A percentile compares a stretch with the other conserved stretches of the same genome.
Evolutionary conservation across 2,888 invertebrate species (phyloP).

Genomic region (Deroplatys truncata): DNA sequence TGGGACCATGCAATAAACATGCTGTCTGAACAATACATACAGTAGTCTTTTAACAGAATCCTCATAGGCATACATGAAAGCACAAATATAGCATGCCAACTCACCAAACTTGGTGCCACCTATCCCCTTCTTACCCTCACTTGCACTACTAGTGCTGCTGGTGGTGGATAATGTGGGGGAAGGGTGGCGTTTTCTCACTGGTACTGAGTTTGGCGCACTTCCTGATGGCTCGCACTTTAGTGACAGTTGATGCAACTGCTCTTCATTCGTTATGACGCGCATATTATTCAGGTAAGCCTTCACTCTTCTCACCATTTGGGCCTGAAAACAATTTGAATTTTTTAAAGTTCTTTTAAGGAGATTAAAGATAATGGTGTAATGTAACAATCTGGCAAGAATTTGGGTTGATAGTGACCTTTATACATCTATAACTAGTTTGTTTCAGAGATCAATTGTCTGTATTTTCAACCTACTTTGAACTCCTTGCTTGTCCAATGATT

Average conservation of each 20-base stretch:
- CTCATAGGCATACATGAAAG: too few species aligned
- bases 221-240: slow-evolving; percentile 78
- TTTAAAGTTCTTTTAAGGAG: too few species aligned
- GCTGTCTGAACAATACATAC: too few species aligned
- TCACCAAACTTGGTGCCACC: slow-evolving; percentile 45
- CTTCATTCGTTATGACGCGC: slow-evolving; percentile 89
- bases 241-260: slow-evolving; percentile 82
- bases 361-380: too few species aligned
- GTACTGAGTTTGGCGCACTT: slow-evolving; percentile 48
- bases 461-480: too few species aligned
- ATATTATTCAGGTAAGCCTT: slow-evolving; percentile 92
- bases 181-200: slow-evolving; percentile 75
- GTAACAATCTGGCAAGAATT: too few species aligned
- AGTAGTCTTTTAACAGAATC: too few species aligned
- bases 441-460: too few species aligned
- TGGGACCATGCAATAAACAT: too few species aligned
- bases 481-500: too few species aligned
- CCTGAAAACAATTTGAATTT: slow-evolving; percentile 43
- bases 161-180: slow-evolving; percentile 91
- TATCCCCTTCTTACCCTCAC: slow-evolving; percentile 59
- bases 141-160: slow-evolving; percentile 85
- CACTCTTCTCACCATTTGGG: slow-evolving; percentile 95
- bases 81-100: background rate
- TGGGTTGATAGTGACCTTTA: too few species aligned
- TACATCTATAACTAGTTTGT: too few species aligned